Conservation (phyloP, 2,113 vertebrate genomes). For the Tetrao urogallus region DNA sequence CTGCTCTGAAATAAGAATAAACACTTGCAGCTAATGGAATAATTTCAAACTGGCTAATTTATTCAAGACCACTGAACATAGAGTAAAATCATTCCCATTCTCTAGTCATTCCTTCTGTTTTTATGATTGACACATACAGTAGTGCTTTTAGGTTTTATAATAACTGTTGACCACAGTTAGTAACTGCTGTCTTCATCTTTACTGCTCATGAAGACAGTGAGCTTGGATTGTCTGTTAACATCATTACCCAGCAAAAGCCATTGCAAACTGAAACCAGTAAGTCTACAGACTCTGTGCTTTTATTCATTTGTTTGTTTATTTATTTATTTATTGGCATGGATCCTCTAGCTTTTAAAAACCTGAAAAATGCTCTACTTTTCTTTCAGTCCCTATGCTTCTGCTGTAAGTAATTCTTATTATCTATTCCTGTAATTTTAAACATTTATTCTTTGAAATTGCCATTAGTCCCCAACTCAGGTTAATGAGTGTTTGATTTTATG, state of each 20-base stretch:
- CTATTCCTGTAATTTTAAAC: background rate
- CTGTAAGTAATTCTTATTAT: background rate
- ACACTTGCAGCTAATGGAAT: background rate
- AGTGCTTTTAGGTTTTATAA: background rate
- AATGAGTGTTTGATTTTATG: background rate
- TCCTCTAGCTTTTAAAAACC: background rate
- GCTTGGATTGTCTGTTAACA: background rate
- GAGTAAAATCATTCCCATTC: background rate
- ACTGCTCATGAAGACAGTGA: background rate
- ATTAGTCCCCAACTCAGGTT: background rate
- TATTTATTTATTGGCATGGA: background rate
- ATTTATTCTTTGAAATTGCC: background rate
- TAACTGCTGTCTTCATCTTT: background rate
- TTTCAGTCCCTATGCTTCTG: background rate
- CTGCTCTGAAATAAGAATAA: background rate
- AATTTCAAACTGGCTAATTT: background rate
- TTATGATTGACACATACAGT: background rate
- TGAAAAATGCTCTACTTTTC: background rate
- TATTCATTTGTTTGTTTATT: background rate
- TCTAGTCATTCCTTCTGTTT: background rate
- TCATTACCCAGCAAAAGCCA: background rate
- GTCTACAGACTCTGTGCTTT: background rate
- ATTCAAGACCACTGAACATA: background rate
- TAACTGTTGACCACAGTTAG: background rate
- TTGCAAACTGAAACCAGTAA: background rate